Percentiles rank a stretch among this genome's conserved stretches.
Conservation (phyloP, 2,113 vertebrate species). For the Ellobius talpinus region DNA sequence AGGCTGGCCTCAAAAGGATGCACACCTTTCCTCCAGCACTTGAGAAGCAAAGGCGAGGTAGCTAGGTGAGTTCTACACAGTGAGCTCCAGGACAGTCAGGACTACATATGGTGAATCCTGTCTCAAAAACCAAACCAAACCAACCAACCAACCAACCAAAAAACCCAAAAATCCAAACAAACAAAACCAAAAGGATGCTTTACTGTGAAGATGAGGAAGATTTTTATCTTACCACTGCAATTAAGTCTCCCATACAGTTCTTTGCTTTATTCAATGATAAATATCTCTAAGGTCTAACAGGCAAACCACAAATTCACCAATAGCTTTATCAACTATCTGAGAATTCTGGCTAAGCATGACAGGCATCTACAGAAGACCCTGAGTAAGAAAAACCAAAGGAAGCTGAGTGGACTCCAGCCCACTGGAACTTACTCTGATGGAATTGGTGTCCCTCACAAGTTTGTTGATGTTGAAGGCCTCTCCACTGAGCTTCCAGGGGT, state of each 20-base stretch:
- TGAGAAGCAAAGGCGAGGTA: background rate
- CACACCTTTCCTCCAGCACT: background rate
- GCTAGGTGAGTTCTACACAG: background rate
- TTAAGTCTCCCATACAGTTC: background rate
- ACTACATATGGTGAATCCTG: background rate
- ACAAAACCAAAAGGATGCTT: background rate
- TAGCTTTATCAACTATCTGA: background rate
- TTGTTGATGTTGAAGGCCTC: constrained; percentile 95
- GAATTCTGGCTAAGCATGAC: background rate
- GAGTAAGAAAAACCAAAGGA: background rate
- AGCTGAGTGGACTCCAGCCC: background rate
- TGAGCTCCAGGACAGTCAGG: background rate
- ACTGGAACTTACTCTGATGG: constrained; percentile 91
- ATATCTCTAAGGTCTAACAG: background rate
- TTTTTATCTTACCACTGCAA: background rate
- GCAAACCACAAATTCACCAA: background rate
- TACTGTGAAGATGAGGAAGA: background rate
- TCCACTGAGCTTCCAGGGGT: constrained; percentile 91
- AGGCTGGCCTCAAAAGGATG: background rate
- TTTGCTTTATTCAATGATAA: constrained; percentile 27
- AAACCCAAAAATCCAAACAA: background rate
- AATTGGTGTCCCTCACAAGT: constrained; percentile 94
- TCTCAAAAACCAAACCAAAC: background rate
- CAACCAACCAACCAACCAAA: background rate
- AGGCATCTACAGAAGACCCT: background rate